Conservation (phyloP, 2,888 invertebrate genomes). For the Catocala nupta region DNA sequence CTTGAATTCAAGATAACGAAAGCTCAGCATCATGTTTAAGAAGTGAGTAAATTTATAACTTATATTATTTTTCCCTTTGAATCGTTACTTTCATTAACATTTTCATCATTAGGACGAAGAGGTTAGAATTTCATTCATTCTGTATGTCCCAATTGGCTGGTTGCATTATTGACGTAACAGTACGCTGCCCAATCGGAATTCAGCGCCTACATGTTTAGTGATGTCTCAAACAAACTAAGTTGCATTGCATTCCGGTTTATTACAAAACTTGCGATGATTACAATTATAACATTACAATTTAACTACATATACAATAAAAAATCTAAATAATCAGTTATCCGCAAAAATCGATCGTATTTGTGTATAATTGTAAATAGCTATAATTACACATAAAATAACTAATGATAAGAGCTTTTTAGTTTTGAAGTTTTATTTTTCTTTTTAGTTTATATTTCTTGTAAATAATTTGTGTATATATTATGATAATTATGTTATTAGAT, state of each 20-base stretch:
- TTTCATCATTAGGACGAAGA: slow-evolving; percentile 23
- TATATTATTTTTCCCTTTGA: background rate
- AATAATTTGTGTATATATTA: too few species aligned
- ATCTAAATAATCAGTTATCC: too few species aligned
- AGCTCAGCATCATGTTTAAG: slow-evolving; percentile 76
- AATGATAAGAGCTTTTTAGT: too few species aligned
- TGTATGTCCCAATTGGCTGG: slow-evolving; percentile 24
- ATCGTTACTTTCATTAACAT: background rate
- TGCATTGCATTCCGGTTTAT: slow-evolving; percentile 11
- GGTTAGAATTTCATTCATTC: slow-evolving; percentile 60
- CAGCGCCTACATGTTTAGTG: slow-evolving; percentile 23
- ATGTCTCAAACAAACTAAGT: slow-evolving; percentile 1
- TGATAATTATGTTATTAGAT: too few species aligned
- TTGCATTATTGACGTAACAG: slow-evolving; percentile 55
- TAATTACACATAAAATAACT: too few species aligned
- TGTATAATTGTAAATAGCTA: too few species aligned
- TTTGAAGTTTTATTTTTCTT: too few species aligned
- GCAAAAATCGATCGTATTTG: too few species aligned
- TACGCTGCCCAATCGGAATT: slow-evolving; percentile 33
- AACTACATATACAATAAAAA: too few species aligned
- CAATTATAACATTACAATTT: too few species aligned
- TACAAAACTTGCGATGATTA: too few species aligned
- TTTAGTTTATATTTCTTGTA: too few species aligned
- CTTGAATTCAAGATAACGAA: slow-evolving; percentile 10
- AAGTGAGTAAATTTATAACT: slow-evolving; percentile 72